Evolutionary conservation across 2,888 invertebrate genomes (phyloP).

Genomic region (Diarsia rubi): DNA sequence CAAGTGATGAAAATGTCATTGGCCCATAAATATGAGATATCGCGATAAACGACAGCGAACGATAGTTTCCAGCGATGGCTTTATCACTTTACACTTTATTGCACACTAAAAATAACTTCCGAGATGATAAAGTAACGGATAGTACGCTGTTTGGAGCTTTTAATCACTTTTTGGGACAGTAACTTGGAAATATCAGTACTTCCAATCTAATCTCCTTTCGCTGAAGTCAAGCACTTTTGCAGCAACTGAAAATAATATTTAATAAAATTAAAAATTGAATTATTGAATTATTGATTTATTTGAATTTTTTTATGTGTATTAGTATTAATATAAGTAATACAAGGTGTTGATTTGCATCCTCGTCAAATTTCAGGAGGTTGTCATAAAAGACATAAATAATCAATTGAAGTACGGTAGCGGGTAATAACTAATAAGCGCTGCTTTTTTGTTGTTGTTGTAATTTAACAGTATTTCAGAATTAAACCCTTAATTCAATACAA

Average conservation of each 20-base stretch:
- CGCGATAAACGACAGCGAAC: slow-evolving; percentile 42
- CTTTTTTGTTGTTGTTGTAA: no score
- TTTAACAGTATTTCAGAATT: no score
- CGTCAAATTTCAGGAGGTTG: no score
- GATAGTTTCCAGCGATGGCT: slow-evolving; percentile 64
- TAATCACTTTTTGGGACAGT: slow-evolving; percentile 8
- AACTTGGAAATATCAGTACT: neutral
- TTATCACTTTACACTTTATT: slow-evolving; percentile 70
- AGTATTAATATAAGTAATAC: no score
- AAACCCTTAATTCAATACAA: no score
- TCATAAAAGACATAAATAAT: no score
- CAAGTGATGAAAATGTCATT: slow-evolving; percentile 58
- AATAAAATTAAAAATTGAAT: no score
- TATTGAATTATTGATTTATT: no score
- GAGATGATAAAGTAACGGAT: slow-evolving; percentile 20
- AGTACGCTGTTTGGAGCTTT: neutral
- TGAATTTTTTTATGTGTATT: no score
- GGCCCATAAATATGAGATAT: slow-evolving; percentile 68
- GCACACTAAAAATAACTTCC: slow-evolving; percentile 62
- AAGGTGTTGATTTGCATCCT: no score
- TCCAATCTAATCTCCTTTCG: neutral
- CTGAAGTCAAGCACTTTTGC: neutral
- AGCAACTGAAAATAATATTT: neutral
- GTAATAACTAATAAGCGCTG: no score
- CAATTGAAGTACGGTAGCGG: no score